Evolutionary conservation across 2,113 vertebrate genomes (phyloP).

Genomic region (Climacteris rufus): DNA sequence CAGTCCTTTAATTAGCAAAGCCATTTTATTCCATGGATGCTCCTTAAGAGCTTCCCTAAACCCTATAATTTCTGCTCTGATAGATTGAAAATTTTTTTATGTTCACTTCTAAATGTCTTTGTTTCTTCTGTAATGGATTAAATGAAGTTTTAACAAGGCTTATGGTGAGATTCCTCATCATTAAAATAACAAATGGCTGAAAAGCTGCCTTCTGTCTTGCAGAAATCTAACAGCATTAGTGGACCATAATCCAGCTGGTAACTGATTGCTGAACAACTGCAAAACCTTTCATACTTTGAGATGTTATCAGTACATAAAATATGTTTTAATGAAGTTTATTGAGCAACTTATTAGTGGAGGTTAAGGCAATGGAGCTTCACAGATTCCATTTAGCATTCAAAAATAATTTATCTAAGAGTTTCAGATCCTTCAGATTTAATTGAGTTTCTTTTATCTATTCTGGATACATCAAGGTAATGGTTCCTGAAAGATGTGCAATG

Average conservation of each 20-base stretch:
- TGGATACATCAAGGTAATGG: not conserved
- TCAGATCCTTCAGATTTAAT: conserved; percentile 28
- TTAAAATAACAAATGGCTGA: conserved; percentile 76
- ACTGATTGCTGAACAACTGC: conserved; percentile 51
- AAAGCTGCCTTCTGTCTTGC: conserved; percentile 71
- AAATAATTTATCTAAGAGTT: conserved; percentile 17
- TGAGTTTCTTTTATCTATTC: not conserved
- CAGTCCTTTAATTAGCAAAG: conserved; percentile 32
- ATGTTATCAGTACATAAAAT: conserved; percentile 33
- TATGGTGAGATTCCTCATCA: conserved; percentile 69
- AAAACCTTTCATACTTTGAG: conserved; percentile 45
- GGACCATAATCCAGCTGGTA: conserved; percentile 72
- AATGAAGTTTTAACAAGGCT: conserved; percentile 77
- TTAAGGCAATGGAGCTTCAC: conserved; percentile 30
- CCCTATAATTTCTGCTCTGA: conserved; percentile 67
- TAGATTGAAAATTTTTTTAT: conserved; percentile 63
- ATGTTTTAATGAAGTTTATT: conserved; percentile 50
- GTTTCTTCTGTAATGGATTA: conserved; percentile 68
- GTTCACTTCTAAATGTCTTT: conserved; percentile 68
- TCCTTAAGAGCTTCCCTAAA: conserved; percentile 39
- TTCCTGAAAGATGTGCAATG: not conserved
- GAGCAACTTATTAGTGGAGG: conserved; percentile 47
- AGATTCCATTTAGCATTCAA: conserved; percentile 31
- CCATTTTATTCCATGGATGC: conserved; percentile 22
- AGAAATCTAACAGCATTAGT: conserved; percentile 68